Evolutionary conservation across 2,888 invertebrate species (phyloP).

Genomic region (Periphyllus acericola): DNA sequence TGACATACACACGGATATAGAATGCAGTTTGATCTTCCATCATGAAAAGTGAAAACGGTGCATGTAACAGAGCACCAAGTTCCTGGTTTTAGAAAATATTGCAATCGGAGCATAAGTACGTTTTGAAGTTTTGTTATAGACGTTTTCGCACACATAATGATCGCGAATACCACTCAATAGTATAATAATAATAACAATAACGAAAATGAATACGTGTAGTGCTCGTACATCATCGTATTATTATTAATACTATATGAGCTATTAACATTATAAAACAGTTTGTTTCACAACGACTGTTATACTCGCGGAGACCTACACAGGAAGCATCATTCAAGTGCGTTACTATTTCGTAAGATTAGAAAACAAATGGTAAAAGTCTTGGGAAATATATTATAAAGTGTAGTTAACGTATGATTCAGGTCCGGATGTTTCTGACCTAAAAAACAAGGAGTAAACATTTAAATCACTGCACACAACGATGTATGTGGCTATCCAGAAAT

Average conservation of each 20-base stretch:
- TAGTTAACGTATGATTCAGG: neutral
- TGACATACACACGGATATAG: too few relatives aligned
- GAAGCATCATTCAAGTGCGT: conserved; percentile 31
- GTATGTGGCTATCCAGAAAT: neutral
- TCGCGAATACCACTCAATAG: neutral
- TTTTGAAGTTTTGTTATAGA: too few relatives aligned
- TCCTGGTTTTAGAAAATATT: too few relatives aligned
- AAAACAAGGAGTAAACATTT: neutral
- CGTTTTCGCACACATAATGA: too few relatives aligned
- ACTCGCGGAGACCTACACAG: neutral
- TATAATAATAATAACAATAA: neutral
- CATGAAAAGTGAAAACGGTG: too few relatives aligned
- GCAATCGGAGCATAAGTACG: too few relatives aligned
- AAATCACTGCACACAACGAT: neutral
- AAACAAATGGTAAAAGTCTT: neutral
- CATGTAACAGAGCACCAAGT: too few relatives aligned
- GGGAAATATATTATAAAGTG: neutral
- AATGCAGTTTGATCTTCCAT: too few relatives aligned
- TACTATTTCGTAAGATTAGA: conserved; percentile 6
- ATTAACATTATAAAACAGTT: conserved; percentile 17
- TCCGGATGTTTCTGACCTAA: conserved; percentile 35
- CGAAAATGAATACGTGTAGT: neutral
- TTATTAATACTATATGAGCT: neutral
- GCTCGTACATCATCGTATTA: neutral
- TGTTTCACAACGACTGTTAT: conserved; percentile 13